Percentiles rank a stretch among this genome's conserved stretches.
Conservation (phyloP, 2,888 invertebrate species). For the Polyommatus icarus region DNA sequence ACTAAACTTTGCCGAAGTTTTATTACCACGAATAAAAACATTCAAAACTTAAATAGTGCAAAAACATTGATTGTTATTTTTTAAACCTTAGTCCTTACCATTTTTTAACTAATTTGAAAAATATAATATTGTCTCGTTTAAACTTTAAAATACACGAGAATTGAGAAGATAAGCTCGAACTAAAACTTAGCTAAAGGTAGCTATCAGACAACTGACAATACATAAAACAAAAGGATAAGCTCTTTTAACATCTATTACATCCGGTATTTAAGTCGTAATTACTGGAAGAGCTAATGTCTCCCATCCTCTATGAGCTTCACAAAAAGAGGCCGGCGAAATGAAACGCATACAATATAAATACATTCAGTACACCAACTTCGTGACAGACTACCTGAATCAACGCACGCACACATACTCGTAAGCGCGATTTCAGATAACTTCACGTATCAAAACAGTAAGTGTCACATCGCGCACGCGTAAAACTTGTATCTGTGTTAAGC, state of each 20-base stretch:
- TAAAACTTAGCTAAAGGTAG: neutral
- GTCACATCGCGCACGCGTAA: neutral
- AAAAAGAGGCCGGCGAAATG: constrained; percentile 13
- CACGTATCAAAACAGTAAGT: neutral
- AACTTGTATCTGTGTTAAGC: neutral
- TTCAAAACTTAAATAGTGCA: too few species aligned
- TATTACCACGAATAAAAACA: too few species aligned
- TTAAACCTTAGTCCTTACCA: too few species aligned
- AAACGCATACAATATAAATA: neutral
- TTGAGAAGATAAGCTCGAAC: too few species aligned
- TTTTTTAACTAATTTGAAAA: too few species aligned
- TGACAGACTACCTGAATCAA: neutral
- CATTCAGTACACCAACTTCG: neutral
- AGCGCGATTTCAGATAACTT: neutral
- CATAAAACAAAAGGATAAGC: neutral
- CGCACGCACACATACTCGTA: neutral
- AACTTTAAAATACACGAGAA: too few species aligned
- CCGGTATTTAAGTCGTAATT: constrained; percentile 10
- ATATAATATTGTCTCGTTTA: too few species aligned
- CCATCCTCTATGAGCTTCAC: neutral
- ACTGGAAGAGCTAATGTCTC: constrained; percentile 2
- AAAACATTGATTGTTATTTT: too few species aligned
- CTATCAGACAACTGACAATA: neutral
- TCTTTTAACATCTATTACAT: neutral
- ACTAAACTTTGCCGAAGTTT: too few species aligned